phyloP scores from a whole-genome alignment of 2,888 invertebrate species.

The Cryptops parisi region DNA sequence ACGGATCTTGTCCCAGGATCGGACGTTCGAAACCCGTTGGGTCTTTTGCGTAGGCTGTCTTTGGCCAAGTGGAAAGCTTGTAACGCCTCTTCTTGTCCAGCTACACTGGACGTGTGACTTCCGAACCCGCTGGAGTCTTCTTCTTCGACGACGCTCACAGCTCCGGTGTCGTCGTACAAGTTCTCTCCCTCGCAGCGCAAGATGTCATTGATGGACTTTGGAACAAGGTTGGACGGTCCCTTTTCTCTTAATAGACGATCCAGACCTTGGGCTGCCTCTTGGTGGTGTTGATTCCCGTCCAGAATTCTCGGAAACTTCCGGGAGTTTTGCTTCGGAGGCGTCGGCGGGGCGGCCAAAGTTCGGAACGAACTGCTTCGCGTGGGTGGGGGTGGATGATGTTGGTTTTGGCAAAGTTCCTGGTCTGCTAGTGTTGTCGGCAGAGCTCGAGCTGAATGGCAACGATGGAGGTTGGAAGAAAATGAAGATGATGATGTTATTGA shows the following conservation, averaged over 20 bases:
- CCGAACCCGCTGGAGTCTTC: not conserved
- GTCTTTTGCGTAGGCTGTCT: not conserved
- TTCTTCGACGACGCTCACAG: not conserved
- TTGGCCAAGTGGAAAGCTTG: not conserved
- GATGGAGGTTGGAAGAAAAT: no score
- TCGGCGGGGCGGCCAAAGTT: no score
- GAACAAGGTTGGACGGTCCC: constrained; percentile 3
- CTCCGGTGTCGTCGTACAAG: constrained; percentile 7
- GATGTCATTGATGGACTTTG: constrained; percentile 12
- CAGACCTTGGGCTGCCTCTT: constrained; percentile 7
- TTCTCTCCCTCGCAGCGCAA: constrained; percentile 10
- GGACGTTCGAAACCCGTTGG: not conserved
- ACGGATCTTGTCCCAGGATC: no score
- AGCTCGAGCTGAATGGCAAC: constrained; percentile 2
- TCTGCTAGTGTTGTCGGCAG: not conserved
- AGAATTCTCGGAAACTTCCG: not conserved
- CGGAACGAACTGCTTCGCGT: constrained; percentile 7
- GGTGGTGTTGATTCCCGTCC: not conserved
- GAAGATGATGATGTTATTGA: no score
- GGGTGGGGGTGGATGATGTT: no score
- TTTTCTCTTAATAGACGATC: constrained; percentile 9
- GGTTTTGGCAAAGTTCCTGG: not conserved
- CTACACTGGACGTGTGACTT: not conserved
- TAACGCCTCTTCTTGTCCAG: not conserved
- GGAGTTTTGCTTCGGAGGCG: no score